Evolutionary conservation across 2,888 invertebrate genomes (phyloP), one percentile per base, ranked within the genome.

Genomic region (Gandaritis pyraliata): DNA sequence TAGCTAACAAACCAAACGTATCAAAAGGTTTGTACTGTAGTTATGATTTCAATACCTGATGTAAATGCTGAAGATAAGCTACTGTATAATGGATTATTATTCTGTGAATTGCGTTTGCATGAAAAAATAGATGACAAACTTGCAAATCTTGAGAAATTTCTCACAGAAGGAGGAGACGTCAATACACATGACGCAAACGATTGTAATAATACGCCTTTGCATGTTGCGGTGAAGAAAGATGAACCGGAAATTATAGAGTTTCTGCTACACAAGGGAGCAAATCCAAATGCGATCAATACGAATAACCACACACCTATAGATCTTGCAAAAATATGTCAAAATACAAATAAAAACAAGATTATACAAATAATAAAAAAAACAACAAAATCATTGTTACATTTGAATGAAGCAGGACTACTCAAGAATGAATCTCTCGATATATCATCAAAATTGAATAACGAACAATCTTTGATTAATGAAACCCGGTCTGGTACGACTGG

Each of bases 101-200:
- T 61, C 41, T 51, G 51, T 46, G 39, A 30, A n/a, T 41, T 61
- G 23, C 61, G 61, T 5, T 33, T 13, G 23, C 51, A 38, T 11
- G 30, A 51, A 8, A 47, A 7, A 41, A 33, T 41, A 1, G 15
- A 36, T n/a, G 39, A 33, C 0, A 61, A 61, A 16, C 39, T 56
- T 15, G 23, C 13, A 11, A 52, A 23, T n/a, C n/a, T 61, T 33
- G 16, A 46, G 36, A 50, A 55, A 0, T 39, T 55, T 15, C 36
- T 61, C 11, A 4, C 10, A 3, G 11, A 41, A 18, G 55, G 55
- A 23, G 55, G 39, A 11, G 55, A 61, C 13, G 39, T 61, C 13
- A 55, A 61, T 55, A 46, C 51, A 46, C 29, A 45, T 8, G 60
- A 61, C 50, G 46, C 50, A 13, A 61, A 61, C 18, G 60, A 61